Base-by-base conservation (phyloP, 30 jellyfish, hydroid and myxozoan genomes). In the Catostylus mosaicus region DNA sequence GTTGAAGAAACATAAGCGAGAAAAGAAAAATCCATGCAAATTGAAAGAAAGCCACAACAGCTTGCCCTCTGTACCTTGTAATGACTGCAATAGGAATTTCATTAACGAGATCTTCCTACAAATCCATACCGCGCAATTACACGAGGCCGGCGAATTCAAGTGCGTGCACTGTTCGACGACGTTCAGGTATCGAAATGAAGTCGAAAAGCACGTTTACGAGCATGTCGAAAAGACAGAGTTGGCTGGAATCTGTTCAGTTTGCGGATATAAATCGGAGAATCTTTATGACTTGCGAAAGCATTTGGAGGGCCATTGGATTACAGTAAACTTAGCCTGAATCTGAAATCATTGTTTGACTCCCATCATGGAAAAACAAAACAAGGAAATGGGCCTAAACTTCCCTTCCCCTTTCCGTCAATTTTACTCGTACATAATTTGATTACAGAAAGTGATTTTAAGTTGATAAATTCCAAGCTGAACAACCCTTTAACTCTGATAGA, bases 1-100 rank as follows among this genome's bases (percentile, higher is more conserved):
- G 23, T 47, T 70, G 9, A 70, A 47, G 2, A 29, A 20, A 37
- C 83, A 70, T 30, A 0, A 36, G 10, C 37, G 26, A 33, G 29
- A 43, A 23, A 27, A 30, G 59, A 29, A 24, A 33, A 47, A 70
- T 19, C 67, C 47, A 18, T 70, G 83, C 70, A 38, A 54, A 6
- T 38, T 43, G 29, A n/a, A 16, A 24, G 32, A 56, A 56, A 11
- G 8, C 9, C 69, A 11, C 10, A 56, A n/a, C 29, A 56, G 10
- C n/a, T 11, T 10, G 9, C 26, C 32, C 32, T 20, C 29, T n/a
- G 69, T n/a, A 6, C n/a, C 29, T n/a, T 56, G 69, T 24, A 24
- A n/a, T 10, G 9, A 56, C 69, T 56, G 69, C n/a, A 10, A 56
- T 24, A 56, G n/a, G n/a, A n/a, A 10, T 16, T 56, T 56, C 26